These are phyloP conservation scores for Oreochromis tanganicae DNA, from an alignment of 2,113 vertebrate genomes.

Conservation along the genomic window DNA sequence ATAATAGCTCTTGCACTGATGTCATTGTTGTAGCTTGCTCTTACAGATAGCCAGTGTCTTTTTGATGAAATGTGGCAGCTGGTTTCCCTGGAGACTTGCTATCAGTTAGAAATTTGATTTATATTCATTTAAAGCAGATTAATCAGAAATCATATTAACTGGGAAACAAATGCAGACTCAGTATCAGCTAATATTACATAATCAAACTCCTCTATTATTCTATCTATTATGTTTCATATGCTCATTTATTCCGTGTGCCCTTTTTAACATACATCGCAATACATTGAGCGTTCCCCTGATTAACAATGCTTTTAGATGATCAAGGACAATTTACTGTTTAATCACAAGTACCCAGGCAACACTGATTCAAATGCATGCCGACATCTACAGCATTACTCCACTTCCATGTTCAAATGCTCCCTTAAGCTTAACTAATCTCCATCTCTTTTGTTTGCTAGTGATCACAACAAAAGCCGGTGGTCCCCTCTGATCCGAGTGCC, in stretches of 20 bases:
- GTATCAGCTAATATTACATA: neutral
- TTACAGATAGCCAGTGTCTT: neutral
- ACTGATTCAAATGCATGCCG: neutral
- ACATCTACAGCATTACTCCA: neutral
- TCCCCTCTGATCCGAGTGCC: constrained; percentile 31
- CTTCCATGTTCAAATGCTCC: neutral
- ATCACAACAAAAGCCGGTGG: constrained; percentile 28
- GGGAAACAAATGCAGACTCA: neutral
- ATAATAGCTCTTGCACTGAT: neutral
- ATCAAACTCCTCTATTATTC: neutral
- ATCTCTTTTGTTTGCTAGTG: constrained; percentile 24
- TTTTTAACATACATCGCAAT: neutral
- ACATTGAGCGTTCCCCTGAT: neutral
- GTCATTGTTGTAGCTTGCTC: neutral
- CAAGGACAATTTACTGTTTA: neutral
- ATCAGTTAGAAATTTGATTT: neutral
- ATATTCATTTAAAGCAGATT: neutral
- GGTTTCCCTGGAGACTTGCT: neutral
- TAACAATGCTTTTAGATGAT: neutral
- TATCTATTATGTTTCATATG: neutral
- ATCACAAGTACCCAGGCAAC: neutral
- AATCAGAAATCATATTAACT: neutral
- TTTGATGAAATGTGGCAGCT: neutral
- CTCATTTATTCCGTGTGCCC: neutral
- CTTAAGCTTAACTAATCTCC: constrained; percentile 13